A percentile compares a stretch with the other conserved stretches of the same genome.
Conservation (phyloP, 2,797 vertebrate species). For the Cyprinella venusta region DNA sequence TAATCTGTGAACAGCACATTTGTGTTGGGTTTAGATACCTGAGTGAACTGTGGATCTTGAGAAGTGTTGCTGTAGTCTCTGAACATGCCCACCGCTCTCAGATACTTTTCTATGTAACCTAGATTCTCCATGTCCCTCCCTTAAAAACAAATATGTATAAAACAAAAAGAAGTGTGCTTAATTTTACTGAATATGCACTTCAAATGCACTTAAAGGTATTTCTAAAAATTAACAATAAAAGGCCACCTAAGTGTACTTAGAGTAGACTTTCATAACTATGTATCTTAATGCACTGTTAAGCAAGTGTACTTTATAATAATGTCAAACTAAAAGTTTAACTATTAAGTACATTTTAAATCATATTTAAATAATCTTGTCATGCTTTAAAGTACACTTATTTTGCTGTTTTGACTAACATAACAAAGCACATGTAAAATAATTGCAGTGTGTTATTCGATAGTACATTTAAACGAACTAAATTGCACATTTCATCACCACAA, state of each 20-base stretch:
- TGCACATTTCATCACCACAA: not conserved
- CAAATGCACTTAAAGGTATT: not conserved
- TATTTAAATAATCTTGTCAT: not conserved
- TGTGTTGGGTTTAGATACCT: conserved; percentile 74
- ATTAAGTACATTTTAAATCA: not conserved
- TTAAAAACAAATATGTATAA: conserved; percentile 60
- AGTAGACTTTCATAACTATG: not conserved
- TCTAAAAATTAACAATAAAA: not conserved
- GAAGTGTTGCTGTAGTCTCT: conserved; percentile 86
- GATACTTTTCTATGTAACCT: conserved; percentile 81
- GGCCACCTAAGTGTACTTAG: not conserved
- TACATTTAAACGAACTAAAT: not conserved
- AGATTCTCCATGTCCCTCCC: conserved; percentile 87
- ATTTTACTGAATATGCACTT: not conserved
- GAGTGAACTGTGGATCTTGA: conserved; percentile 92
- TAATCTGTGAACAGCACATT: not conserved
- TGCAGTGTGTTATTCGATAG: not conserved
- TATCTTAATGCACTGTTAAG: not conserved
- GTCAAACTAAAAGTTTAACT: not conserved
- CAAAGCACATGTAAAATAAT: not conserved
- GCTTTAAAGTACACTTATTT: not conserved
- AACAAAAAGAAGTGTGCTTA: not conserved
- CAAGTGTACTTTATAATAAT: not conserved
- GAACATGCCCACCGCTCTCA: conserved; percentile 89
- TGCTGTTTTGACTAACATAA: not conserved